These are phyloP conservation scores for Phymastichus coffea DNA, from an alignment of 1,140 invertebrate genomes.

Conservation along the genomic window DNA sequence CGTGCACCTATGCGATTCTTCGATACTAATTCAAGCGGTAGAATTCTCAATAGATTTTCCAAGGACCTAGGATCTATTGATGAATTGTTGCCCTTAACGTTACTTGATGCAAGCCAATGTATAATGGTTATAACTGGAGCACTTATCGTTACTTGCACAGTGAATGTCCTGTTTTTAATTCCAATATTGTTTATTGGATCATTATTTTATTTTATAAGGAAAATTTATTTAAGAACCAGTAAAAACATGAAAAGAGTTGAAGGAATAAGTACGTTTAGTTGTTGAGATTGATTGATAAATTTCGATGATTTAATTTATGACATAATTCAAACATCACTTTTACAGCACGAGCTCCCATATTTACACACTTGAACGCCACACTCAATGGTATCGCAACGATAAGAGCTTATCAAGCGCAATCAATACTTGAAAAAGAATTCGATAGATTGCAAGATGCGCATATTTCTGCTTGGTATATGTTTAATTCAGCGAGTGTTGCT, in stretches of 20 bases:
- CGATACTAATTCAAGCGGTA: constrained; percentile 71
- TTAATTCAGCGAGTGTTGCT: constrained; percentile 65
- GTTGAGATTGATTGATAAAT: too few relatives aligned
- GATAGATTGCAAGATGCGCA: constrained; percentile 66
- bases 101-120: constrained; percentile 75
- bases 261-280: constrained; percentile 67
- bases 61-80: constrained; percentile 82
- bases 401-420: constrained; percentile 77
- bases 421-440: constrained; percentile 76
- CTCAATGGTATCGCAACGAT: constrained; percentile 88
- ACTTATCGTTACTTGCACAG: constrained; percentile 66
- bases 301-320: neutral
- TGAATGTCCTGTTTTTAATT: constrained; percentile 72
- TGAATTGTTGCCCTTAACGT: constrained; percentile 75
- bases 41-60: constrained; percentile 74
- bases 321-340: constrained; percentile 24
- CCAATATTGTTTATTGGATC: constrained; percentile 67
- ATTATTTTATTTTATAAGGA: constrained; percentile 71
- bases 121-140: constrained; percentile 64
- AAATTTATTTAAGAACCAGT: too few relatives aligned
- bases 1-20: constrained; percentile 71
- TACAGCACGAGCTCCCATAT: constrained; percentile 75
- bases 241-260: too few relatives aligned
- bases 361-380: constrained; percentile 85
- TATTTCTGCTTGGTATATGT: constrained; percentile 69